phyloP scores from a whole-genome alignment of 2,888 invertebrate species.

The Nemapogon koenigi region DNA sequence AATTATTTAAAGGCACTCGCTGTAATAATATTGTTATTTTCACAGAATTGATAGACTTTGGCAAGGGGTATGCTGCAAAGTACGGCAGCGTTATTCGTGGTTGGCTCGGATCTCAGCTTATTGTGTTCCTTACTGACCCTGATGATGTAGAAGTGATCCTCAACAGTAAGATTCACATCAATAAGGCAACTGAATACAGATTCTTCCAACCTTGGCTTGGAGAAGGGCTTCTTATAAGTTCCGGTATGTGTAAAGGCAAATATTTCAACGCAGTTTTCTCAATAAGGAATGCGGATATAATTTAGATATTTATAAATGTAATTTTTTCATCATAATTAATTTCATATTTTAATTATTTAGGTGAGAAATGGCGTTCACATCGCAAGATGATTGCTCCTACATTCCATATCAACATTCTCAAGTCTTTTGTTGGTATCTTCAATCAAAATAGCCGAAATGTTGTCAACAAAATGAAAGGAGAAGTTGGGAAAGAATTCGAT shows the following conservation, averaged over 20 bases:
- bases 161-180: slow-evolving; percentile 76
- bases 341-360: slow-evolving; percentile 30
- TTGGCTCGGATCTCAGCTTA: slow-evolving; percentile 74
- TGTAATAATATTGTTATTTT: slow-evolving; percentile 14
- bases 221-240: slow-evolving; percentile 78
- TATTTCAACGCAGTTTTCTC: no score
- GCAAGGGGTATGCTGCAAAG: slow-evolving; percentile 48
- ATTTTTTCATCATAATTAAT: not conserved
- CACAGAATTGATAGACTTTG: slow-evolving; percentile 64
- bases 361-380: slow-evolving; percentile 81
- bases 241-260: no score
- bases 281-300: no score
- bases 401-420: slow-evolving; percentile 83
- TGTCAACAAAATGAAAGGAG: slow-evolving; percentile 69
- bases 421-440: slow-evolving; percentile 79
- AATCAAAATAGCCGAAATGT: slow-evolving; percentile 76
- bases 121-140: slow-evolving; percentile 73
- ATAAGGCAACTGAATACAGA: slow-evolving; percentile 75
- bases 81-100: slow-evolving; percentile 63
- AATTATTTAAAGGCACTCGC: no score
- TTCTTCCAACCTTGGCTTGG: slow-evolving; percentile 85
- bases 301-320: not conserved
- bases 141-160: slow-evolving; percentile 76
- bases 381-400: slow-evolving; percentile 85
- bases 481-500: slow-evolving; percentile 76